phyloP scores from a whole-genome alignment of 2,113 vertebrate species.

The Sebastes schlegelii region DNA sequence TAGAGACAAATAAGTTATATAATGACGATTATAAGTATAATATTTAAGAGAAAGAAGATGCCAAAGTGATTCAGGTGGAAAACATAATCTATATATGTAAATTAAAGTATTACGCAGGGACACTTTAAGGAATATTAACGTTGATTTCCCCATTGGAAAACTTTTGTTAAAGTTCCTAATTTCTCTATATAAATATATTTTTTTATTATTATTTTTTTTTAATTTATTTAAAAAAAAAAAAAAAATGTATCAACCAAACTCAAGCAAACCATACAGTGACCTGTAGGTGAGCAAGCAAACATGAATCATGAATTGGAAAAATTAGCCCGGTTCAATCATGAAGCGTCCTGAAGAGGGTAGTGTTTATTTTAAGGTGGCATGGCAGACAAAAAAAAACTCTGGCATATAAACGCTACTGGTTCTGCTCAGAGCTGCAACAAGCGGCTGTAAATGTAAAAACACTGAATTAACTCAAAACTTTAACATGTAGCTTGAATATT shows the following conservation, averaged over 20 bases:
- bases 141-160: no score
- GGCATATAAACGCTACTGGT: not conserved
- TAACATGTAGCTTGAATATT: not conserved
- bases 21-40: no score
- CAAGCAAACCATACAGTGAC: not conserved
- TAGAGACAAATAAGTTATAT: no score
- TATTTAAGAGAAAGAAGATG: no score
- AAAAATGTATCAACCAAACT: not conserved
- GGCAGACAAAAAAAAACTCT: not conserved
- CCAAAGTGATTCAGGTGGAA: no score
- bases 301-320: conserved; percentile 55
- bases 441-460: not conserved
- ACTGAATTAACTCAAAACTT: not conserved
- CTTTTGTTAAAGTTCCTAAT: no score
- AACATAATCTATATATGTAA: no score
- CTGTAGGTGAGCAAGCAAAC: conserved; percentile 25
- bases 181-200: no score
- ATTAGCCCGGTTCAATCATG: conserved; percentile 65
- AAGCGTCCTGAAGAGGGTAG: conserved; percentile 67
- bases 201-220: no score
- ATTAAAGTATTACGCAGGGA: not conserved
- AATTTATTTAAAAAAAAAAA: no score
- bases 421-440: rapidly evolving
- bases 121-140: not conserved
- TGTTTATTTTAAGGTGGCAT: conserved; percentile 82